Evolutionary conservation across 2,797 vertebrate species (phyloP).

Genomic region (Helarctos malayanus): DNA sequence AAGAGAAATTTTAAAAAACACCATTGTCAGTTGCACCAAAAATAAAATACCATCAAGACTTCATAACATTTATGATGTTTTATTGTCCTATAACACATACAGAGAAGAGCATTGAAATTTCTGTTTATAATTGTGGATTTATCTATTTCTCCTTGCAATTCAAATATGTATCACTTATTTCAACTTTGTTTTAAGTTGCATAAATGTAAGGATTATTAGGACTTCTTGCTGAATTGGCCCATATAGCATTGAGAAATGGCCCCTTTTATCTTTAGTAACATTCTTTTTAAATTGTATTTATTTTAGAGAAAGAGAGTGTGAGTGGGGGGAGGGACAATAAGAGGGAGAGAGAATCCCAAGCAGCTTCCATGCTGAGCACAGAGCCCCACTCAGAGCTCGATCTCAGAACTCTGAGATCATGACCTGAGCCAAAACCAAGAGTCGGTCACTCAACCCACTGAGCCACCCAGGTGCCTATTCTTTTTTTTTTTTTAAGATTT

Average conservation of each 20-base stretch:
- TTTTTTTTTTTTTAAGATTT: too few species aligned
- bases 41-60: background rate
- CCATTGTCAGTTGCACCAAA: background rate
- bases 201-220: background rate
- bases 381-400: background rate
- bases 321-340: background rate
- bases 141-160: background rate
- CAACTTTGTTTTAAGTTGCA: background rate
- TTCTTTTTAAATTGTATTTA: background rate
- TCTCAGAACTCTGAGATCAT: background rate
- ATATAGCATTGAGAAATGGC: background rate
- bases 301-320: background rate
- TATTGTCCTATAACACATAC: background rate
- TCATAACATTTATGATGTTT: slow-evolving; percentile 14
- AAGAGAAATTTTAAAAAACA: background rate
- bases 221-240: background rate
- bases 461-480: too few species aligned
- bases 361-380: background rate
- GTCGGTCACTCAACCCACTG: too few species aligned
- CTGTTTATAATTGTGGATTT: background rate
- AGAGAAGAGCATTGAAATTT: background rate
- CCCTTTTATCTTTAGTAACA: background rate
- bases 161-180: background rate
- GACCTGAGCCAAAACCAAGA: background rate
- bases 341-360: background rate